Evolutionary conservation across 2,888 invertebrate genomes (phyloP), one percentile per base, ranked within the genome.

Genomic region (Marasmarcha lunaedactyla): DNA sequence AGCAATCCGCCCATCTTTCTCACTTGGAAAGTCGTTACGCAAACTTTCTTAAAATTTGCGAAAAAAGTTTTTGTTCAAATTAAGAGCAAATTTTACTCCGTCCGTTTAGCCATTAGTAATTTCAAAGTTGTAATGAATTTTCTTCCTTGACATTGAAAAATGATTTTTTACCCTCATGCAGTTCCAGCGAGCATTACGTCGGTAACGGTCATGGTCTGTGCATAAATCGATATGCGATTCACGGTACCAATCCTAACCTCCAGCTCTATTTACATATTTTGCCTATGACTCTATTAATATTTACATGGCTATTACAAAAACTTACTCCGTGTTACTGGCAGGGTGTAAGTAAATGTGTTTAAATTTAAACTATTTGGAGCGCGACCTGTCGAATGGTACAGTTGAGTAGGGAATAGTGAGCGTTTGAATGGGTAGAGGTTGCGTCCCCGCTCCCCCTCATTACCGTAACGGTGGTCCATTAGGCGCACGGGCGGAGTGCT

Each of bases 111-210:
- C 77, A 81, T 83, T 77, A 78, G 81, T 78, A 83, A 81, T 81
- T 78, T 76, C 77, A 70, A 76, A 83, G 72, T 83, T 83, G 71
- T 83, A 83, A 83, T 83, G 83, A 83, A 83, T 81, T 83, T 83
- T 74, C 72, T 73, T 74, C 70, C 68, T 63, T 72, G 81, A 83
- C 83, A 74, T 78, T 83, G 81, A 83, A 74, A 79, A 81, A 83
- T 83, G 77, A 77, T 73, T 79, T 76, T 64, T 55, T 63, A 63
- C 71, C 71, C 67, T 65, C 20, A 20, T 20, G 20, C 20, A 20
- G 20, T 20, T 7, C 20, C 20, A n/a, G n/a, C 20, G 20, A 20
- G 20, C 20, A n/a, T n/a, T n/a, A n/a, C n/a, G 69, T 67, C 63
- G 63, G 63, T 63, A 62, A 52, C 34, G 54, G 52, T 46, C 46